phyloP scores from a whole-genome alignment of 2,797 vertebrate genomes.

The Brachymystax lenok region DNA sequence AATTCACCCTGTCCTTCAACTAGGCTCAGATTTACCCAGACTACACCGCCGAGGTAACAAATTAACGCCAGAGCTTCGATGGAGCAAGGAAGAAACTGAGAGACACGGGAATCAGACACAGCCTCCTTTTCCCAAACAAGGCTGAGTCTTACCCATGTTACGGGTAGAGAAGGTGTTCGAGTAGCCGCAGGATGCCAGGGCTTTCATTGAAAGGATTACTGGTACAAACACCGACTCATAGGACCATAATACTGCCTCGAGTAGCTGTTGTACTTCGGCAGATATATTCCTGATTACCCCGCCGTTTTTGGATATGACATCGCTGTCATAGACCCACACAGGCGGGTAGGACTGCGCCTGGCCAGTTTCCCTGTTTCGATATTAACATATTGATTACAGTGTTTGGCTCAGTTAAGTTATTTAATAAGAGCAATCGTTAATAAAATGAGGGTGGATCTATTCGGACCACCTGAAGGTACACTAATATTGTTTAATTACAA shows the following conservation, averaged over 20 bases:
- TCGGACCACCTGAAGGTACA: not conserved
- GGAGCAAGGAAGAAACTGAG: constrained; percentile 6
- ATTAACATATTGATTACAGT: too few species aligned
- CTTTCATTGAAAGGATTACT: too few species aligned
- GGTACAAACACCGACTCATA: too few species aligned
- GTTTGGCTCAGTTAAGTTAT: not conserved
- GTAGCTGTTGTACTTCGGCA: too few species aligned
- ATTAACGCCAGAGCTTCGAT: constrained; percentile 3
- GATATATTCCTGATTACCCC: too few species aligned
- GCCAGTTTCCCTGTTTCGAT: too few species aligned
- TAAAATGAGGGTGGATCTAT: not conserved
- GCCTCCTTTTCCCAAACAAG: constrained; percentile 1
- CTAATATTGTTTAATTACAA: not conserved
- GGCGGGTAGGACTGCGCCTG: too few species aligned
- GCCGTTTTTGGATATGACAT: too few species aligned
- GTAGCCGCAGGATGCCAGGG: not conserved
- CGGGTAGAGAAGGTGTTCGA: constrained; percentile 6
- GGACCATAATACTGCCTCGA: too few species aligned
- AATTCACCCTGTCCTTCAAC: not conserved
- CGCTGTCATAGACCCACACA: too few species aligned
- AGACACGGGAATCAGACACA: constrained; percentile 5
- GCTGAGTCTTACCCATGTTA: not conserved
- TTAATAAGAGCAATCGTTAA: not conserved
- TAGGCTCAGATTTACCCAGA: constrained; percentile 7
- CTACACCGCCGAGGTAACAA: too few species aligned